A percentile compares a stretch with the other conserved stretches of the same genome.
Evolutionary conservation across 1,140 invertebrate genomes (phyloP).

Genomic region (Diorhabda carinulata): DNA sequence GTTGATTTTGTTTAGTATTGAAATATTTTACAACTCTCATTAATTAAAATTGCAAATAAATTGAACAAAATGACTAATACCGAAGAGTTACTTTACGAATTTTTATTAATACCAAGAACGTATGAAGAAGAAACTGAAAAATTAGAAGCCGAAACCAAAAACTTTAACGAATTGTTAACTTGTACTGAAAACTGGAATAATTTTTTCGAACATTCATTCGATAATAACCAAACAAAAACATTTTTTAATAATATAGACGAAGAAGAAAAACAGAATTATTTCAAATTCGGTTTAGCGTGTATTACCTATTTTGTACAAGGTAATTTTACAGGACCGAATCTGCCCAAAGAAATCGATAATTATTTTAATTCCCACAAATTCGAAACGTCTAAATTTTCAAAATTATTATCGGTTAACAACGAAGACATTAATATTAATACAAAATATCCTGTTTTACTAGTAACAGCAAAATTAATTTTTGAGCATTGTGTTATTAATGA

Average conservation of each 20-base stretch:
- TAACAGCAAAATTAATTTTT: slow-evolving; percentile 61
- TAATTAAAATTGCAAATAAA: not conserved
- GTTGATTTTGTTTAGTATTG: not conserved
- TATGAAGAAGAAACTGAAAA: not conserved
- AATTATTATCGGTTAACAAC: slow-evolving; percentile 54
- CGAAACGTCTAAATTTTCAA: slow-evolving; percentile 45
- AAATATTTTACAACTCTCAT: not conserved
- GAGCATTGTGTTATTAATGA: slow-evolving; percentile 44
- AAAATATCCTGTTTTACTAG: slow-evolving; percentile 60
- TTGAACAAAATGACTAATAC: not conserved
- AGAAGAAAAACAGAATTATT: slow-evolving; percentile 25
- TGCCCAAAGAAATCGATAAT: slow-evolving; percentile 44
- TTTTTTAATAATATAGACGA: slow-evolving; percentile 26
- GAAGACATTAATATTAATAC: slow-evolving; percentile 65
- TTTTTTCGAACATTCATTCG: slow-evolving; percentile 27
- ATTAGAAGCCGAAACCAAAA: not conserved
- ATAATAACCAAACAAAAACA: slow-evolving; percentile 20
- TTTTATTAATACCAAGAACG: not conserved
- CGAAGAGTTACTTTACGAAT: not conserved
- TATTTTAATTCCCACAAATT: slow-evolving; percentile 50
- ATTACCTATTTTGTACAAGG: slow-evolving; percentile 71
- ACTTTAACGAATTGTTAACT: not conserved
- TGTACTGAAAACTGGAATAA: slow-evolving; percentile 29
- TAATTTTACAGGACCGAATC: slow-evolving; percentile 76
- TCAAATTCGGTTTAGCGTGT: slow-evolving; percentile 54